Evolutionary conservation across 2,888 invertebrate genomes (phyloP).

Genomic region (Steromphala cineraria): DNA sequence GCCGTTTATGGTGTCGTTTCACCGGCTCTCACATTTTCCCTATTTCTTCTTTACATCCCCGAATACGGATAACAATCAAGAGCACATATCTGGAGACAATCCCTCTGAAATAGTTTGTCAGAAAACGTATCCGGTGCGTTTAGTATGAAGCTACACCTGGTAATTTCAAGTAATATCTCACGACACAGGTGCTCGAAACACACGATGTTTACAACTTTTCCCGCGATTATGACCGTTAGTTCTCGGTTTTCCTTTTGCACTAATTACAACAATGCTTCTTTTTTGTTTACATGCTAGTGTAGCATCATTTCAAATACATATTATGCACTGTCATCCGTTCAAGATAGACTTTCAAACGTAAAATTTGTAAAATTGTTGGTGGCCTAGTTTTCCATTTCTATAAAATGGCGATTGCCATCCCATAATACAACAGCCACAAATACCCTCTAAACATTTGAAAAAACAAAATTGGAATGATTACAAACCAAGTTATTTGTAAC

Average conservation of each 20-base stretch:
- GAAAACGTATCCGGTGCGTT: neutral
- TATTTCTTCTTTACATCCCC: too few relatives aligned
- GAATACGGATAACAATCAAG: too few relatives aligned
- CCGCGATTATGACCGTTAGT: neutral
- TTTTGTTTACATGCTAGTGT: neutral
- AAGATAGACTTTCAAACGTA: neutral
- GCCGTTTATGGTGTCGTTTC: neutral
- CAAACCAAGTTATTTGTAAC: too few relatives aligned
- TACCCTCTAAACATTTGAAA: neutral
- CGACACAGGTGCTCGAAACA: neutral
- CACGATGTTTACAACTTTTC: constrained; percentile 10
- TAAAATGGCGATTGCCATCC: neutral
- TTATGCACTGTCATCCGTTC: neutral
- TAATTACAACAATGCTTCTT: neutral
- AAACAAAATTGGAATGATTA: too few relatives aligned
- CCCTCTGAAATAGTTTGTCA: too few relatives aligned
- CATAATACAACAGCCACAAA: neutral
- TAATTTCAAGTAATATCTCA: neutral
- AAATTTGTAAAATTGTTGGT: neutral
- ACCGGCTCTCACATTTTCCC: neutral
- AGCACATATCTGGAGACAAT: too few relatives aligned
- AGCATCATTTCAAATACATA: neutral
- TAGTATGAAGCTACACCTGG: neutral
- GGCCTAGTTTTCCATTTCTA: neutral
- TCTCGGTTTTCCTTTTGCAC: neutral